Percentiles rank a stretch among this genome's conserved stretches.
Conservation (phyloP, 2,888 invertebrate species). For the Argynnis bischoffii region DNA sequence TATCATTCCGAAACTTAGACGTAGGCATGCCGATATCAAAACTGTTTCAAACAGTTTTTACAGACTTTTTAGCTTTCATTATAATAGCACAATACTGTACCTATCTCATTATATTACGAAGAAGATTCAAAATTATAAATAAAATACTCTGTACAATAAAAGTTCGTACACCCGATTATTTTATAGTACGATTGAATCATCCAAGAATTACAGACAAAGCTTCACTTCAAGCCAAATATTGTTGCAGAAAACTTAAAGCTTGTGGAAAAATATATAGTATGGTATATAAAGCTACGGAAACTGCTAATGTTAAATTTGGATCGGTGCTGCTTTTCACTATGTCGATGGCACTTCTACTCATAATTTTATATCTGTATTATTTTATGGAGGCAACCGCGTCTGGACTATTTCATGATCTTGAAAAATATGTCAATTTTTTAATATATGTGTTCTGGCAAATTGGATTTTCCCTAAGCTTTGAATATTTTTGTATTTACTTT, state of each 20-base stretch:
- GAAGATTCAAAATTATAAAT: conserved; percentile 57
- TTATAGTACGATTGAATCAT: conserved; percentile 47
- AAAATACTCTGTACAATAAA: conserved; percentile 53
- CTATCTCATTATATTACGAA: conserved; percentile 48
- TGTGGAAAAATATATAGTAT: conserved; percentile 58
- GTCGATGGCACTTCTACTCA: conserved; percentile 47
- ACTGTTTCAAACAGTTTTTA: conserved; percentile 55
- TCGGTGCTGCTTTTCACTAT: conserved; percentile 52
- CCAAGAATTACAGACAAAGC: conserved; percentile 45
- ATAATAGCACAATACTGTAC: conserved; percentile 53
- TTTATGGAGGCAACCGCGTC: conserved; percentile 70
- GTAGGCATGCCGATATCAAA: conserved; percentile 52
- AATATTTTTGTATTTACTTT: conserved; percentile 51
- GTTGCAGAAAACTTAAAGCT: conserved; percentile 55
- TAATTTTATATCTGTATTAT: conserved; percentile 62
- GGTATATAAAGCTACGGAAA: conserved; percentile 49
- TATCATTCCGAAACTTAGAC: conserved; percentile 47
- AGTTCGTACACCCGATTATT: conserved; percentile 49
- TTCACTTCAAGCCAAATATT: conserved; percentile 51
- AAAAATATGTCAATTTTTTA: conserved; percentile 55
- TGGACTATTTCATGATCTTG: conserved; percentile 57
- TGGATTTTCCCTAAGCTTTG: conserved; percentile 49
- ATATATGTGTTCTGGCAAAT: conserved; percentile 62
- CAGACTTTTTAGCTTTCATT: conserved; percentile 52
- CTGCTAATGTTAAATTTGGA: conserved; percentile 54